Conservation (phyloP, 2,113 vertebrate species). For the Takifugu bimaculatus region DNA sequence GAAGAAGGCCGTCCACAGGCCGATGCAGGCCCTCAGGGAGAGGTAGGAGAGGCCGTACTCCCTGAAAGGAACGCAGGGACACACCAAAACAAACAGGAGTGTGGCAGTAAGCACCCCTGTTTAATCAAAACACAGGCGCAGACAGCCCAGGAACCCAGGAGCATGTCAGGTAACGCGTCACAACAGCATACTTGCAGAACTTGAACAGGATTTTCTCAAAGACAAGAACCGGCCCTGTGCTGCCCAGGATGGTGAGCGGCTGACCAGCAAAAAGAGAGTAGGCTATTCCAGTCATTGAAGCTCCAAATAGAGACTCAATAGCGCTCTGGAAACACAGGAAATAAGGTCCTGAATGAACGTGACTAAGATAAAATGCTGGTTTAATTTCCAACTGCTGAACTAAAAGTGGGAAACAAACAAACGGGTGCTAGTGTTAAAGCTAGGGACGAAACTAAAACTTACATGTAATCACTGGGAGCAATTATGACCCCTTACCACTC, state of each 20-base stretch:
- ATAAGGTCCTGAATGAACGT: neutral
- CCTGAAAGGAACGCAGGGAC: constrained; percentile 62
- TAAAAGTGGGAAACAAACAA: no score
- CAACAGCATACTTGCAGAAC: constrained; percentile 88
- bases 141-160: neutral
- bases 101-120: neutral
- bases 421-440: no score
- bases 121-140: neutral
- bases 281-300: constrained; percentile 98
- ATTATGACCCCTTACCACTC: constrained; percentile 84
- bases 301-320: constrained; percentile 96
- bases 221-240: constrained; percentile 95
- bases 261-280: constrained; percentile 96
- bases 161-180: neutral
- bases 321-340: constrained; percentile 83
- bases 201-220: constrained; percentile 99
- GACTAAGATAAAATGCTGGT: no score
- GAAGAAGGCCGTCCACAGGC: constrained; percentile 94
- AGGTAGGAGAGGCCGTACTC: constrained; percentile 93
- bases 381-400: no score
- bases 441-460: no score
- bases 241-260: constrained; percentile 96
- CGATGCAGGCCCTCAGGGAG: constrained; percentile 93
- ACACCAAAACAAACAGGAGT: neutral
- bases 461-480: neutral